These are phyloP conservation scores for Strigamia transsilvanica DNA, from an alignment of 2,888 invertebrate genomes.

Conservation along the genomic window DNA sequence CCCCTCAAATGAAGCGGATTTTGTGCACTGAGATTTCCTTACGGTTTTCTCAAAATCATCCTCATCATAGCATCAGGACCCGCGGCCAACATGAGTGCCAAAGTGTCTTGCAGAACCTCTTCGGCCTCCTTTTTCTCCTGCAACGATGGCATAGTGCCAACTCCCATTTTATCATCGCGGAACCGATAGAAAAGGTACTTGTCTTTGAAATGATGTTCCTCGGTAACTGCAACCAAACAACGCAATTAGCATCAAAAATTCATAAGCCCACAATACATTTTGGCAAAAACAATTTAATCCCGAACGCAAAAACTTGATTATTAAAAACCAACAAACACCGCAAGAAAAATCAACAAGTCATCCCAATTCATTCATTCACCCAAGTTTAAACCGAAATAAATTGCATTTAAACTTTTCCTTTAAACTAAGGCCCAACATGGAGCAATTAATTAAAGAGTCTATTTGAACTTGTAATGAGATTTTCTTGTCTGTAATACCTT, in stretches of 20 bases:
- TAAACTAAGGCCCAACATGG: neutral
- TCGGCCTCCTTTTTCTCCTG: constrained; percentile 74
- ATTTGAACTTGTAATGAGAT: neutral
- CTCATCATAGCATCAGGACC: constrained; percentile 81
- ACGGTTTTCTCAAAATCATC: constrained; percentile 82
- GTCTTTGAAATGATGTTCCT: constrained; percentile 82
- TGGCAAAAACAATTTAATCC: neutral
- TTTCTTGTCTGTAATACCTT: neutral
- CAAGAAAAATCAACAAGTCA: too few species aligned
- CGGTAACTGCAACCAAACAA: constrained; percentile 69
- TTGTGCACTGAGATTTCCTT: constrained; percentile 64
- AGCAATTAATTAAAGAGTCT: neutral
- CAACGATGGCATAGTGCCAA: constrained; percentile 68
- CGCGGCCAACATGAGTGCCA: constrained; percentile 74
- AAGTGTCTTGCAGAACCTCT: constrained; percentile 73
- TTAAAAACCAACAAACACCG: neutral
- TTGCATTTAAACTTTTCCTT: too few species aligned
- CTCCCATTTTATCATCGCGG: constrained; percentile 74
- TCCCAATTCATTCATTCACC: too few species aligned
- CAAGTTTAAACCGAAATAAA: too few species aligned
- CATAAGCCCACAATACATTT: neutral
- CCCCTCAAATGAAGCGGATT: neutral
- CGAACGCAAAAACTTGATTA: neutral
- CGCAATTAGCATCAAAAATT: constrained; percentile 2
- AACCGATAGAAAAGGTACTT: constrained; percentile 84